Evolutionary conservation across 2,797 vertebrate species (phyloP).

Genomic region (Intellagama lesueurii): DNA sequence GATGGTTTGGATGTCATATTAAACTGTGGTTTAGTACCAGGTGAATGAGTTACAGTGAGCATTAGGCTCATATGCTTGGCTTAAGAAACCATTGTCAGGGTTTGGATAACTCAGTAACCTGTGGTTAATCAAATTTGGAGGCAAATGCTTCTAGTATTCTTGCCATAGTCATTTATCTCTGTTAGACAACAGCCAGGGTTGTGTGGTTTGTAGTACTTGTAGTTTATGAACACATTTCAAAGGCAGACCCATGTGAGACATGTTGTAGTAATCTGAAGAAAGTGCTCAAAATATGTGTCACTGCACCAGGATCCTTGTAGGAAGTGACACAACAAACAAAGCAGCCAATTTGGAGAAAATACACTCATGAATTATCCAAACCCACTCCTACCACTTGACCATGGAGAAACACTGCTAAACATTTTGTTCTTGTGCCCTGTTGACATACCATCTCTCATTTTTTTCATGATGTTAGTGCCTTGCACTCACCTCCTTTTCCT

Average conservation of each 20-base stretch:
- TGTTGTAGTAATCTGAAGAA: background rate
- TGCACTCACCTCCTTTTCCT: background rate
- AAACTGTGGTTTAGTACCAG: too few species aligned
- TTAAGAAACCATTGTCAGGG: background rate
- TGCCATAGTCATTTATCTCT: too few species aligned
- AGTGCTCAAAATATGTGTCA: too few species aligned
- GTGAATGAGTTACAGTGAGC: too few species aligned
- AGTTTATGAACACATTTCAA: background rate
- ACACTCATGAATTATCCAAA: background rate
- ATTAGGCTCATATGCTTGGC: background rate
- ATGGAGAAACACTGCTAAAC: background rate
- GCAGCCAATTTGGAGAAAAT: background rate
- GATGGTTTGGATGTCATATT: too few species aligned
- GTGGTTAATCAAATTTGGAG: too few species aligned
- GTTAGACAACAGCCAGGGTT: too few species aligned
- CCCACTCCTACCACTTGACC: background rate
- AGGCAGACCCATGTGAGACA: background rate
- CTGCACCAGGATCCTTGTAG: background rate
- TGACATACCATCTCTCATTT: background rate
- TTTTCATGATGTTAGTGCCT: background rate
- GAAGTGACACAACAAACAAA: background rate
- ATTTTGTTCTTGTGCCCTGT: background rate
- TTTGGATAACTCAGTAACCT: background rate
- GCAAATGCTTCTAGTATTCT: too few species aligned
- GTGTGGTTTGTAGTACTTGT: too few species aligned